These are phyloP conservation scores for Anodontia alba DNA, from an alignment of 2,888 invertebrate species.

Conservation along the genomic window DNA sequence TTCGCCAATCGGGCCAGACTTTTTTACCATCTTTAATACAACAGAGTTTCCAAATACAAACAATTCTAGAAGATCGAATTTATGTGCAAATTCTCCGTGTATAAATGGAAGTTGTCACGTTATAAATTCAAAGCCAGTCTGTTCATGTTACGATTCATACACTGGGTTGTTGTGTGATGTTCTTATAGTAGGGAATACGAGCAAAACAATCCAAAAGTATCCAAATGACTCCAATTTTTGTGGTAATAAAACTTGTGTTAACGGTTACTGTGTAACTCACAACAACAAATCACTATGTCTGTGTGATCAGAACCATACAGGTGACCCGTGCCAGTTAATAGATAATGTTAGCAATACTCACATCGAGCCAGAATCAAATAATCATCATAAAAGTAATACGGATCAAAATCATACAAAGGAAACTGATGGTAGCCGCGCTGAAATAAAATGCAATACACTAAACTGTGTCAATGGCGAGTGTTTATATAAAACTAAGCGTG, in stretches of 20 bases:
- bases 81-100: background rate
- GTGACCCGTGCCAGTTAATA: background rate
- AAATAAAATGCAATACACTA: background rate
- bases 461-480: constrained; percentile 14
- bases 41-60: background rate
- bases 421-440: too few relatives aligned
- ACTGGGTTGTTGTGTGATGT: background rate
- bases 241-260: background rate
- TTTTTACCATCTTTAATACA: background rate
- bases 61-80: background rate
- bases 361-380: too few relatives aligned
- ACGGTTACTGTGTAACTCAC: background rate
- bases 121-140: background rate
- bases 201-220: background rate
- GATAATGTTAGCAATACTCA: too few relatives aligned
- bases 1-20: background rate
- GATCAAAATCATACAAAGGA: background rate
- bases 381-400: too few relatives aligned
- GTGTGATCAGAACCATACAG: background rate
- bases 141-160: background rate
- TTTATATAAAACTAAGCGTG: background rate
- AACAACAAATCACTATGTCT: background rate
- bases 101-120: background rate
- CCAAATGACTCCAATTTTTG: background rate
- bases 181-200: background rate